phyloP scores from a whole-genome alignment of 1,140 invertebrate genomes.

The Maconellicoccus hirsutus region DNA sequence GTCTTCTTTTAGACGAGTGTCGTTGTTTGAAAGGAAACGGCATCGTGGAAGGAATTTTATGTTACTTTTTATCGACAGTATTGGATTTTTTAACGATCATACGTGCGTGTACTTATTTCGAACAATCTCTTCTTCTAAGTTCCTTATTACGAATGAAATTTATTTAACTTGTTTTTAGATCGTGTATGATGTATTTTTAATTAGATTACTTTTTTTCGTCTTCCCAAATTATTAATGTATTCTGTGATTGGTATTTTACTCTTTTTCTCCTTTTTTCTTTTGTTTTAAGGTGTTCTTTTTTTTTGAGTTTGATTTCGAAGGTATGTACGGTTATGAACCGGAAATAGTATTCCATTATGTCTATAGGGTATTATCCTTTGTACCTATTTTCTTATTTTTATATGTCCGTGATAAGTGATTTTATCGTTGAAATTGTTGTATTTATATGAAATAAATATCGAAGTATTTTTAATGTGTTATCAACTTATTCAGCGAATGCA shows the following conservation, averaged over 20 bases:
- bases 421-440: constrained; percentile 4
- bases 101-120: background rate
- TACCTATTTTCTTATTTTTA: background rate
- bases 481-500: too few relatives aligned
- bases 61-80: too few relatives aligned
- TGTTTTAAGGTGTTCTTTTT: background rate
- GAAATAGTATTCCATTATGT: too few relatives aligned
- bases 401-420: background rate
- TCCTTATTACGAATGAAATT: constrained; percentile 1
- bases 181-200: background rate
- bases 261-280: background rate
- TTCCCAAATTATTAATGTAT: background rate
- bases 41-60: too few relatives aligned
- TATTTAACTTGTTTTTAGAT: background rate
- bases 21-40: background rate
- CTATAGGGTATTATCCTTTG: background rate
- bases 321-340: too few relatives aligned
- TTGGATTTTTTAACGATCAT: background rate
- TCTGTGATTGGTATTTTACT: background rate
- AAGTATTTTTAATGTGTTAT: too few relatives aligned
- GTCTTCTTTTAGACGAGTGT: background rate
- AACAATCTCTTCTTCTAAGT: background rate
- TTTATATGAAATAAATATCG: background rate
- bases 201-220: background rate
- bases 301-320: background rate